Conservation (phyloP, 2,113 vertebrate species). For the Petrocephalus microphthalmus region DNA sequence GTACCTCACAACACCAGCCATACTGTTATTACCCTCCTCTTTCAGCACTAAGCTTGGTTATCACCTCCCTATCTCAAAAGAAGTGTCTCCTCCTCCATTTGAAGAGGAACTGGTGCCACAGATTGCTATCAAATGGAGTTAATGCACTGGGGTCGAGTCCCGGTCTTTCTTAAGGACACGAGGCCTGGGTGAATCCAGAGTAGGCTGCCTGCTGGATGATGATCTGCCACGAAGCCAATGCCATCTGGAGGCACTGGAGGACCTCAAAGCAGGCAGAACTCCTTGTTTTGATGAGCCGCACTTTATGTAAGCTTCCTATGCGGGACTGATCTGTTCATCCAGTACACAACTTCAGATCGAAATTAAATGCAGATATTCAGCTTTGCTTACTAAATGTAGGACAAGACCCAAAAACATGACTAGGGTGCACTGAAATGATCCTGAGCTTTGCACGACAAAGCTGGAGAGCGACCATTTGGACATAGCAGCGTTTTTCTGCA, state of each 20-base stretch:
- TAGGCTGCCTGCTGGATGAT: not conserved
- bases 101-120: not conserved
- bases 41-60: not conserved
- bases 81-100: not conserved
- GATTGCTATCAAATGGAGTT: not conserved
- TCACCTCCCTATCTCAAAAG: not conserved
- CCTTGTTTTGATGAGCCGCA: not conserved
- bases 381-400: not conserved
- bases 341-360: not conserved
- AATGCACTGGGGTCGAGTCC: not conserved
- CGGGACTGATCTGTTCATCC: not conserved
- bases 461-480: conserved; percentile 2
- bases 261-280: not conserved
- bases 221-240: not conserved
- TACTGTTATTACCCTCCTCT: not conserved
- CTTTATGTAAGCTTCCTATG: not conserved
- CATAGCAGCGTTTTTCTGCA: not conserved
- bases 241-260: not conserved
- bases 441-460: not conserved
- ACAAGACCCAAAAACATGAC: not conserved
- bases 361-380: not conserved
- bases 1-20: not conserved
- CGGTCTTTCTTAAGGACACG: not conserved
- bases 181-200: not conserved
- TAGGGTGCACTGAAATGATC: not conserved